Percentiles rank a stretch among this genome's conserved stretches.
Evolutionary conservation across 1,140 invertebrate species (phyloP).

Genomic region (Drosophila asahinai): DNA sequence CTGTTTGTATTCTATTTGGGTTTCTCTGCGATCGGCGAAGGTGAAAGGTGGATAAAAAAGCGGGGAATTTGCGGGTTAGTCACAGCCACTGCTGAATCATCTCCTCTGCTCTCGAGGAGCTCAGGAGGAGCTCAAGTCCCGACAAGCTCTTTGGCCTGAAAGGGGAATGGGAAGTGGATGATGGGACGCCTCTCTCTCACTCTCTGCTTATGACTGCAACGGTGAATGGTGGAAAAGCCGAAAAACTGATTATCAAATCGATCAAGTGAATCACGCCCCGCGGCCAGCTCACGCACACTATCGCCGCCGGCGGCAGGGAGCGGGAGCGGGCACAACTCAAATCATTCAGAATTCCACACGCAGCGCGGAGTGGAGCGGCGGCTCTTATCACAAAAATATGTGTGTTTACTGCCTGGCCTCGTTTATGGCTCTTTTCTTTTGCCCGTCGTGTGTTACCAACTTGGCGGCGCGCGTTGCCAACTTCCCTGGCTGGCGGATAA

Average conservation of each 20-base stretch:
- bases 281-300: conserved; percentile 30
- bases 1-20: not conserved
- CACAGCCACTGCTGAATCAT: conserved; percentile 6
- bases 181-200: not conserved
- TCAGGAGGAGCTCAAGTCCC: not conserved
- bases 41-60: not conserved
- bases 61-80: conserved; percentile 3
- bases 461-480: conserved; percentile 15
- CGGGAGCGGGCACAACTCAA: conserved; percentile 17
- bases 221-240: conserved; percentile 20
- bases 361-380: not conserved
- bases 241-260: conserved; percentile 51
- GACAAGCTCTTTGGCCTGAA: not conserved
- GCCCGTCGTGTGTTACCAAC: conserved; percentile 26
- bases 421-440: conserved; percentile 36
- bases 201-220: not conserved
- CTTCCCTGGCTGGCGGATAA: conserved; percentile 5
- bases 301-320: not conserved
- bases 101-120: not conserved
- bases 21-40: conserved; percentile 2
- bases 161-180: not conserved
- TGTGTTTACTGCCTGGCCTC: conserved; percentile 18
- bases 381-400: conserved; percentile 42
- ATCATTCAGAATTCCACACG: conserved; percentile 45
- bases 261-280: conserved; percentile 52